Percentiles rank a stretch among this genome's conserved stretches.
These are phyloP conservation scores for Brenthis daphne DNA, from an alignment of 2,888 invertebrate species.

Conservation along the genomic window DNA sequence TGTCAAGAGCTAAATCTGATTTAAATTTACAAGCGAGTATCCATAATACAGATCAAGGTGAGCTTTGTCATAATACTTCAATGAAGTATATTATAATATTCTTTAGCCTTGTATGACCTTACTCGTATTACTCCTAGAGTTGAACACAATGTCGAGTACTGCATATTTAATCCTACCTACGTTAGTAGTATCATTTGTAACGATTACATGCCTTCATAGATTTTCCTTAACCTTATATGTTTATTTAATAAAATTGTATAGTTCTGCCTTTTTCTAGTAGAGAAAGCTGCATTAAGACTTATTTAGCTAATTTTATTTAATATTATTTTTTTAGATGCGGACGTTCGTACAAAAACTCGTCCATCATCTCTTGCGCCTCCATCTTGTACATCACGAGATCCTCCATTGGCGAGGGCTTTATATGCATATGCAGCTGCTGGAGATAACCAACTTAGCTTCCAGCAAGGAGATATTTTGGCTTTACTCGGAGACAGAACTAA, in stretches of 20 bases:
- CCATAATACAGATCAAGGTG: conserved; percentile 86
- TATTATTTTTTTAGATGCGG: conserved; percentile 51
- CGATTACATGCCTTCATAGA: background rate
- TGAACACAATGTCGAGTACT: conserved; percentile 2
- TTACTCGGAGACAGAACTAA: conserved; percentile 95
- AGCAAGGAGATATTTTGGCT: conserved; percentile 94
- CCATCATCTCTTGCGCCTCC: conserved; percentile 86
- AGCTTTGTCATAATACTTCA: conserved; percentile 28
- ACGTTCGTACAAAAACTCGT: conserved; percentile 73
- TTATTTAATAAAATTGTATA: background rate
- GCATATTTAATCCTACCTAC: background rate
- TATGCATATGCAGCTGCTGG: conserved; percentile 94
- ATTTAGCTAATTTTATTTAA: background rate
- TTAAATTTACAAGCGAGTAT: conserved; percentile 90
- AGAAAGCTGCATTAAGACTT: background rate
- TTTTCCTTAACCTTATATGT: background rate
- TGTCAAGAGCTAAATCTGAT: conserved; percentile 93
- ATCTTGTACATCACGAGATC: conserved; percentile 82
- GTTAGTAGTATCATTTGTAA: background rate
- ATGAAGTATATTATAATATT: background rate
- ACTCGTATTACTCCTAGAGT: conserved; percentile 12
- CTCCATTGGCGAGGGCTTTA: conserved; percentile 90
- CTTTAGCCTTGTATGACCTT: conserved; percentile 3
- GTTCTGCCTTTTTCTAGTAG: background rate
- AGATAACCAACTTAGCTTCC: conserved; percentile 95